phyloP scores from a whole-genome alignment of 1,140 invertebrate genomes.

The Camponotus vicinus region DNA sequence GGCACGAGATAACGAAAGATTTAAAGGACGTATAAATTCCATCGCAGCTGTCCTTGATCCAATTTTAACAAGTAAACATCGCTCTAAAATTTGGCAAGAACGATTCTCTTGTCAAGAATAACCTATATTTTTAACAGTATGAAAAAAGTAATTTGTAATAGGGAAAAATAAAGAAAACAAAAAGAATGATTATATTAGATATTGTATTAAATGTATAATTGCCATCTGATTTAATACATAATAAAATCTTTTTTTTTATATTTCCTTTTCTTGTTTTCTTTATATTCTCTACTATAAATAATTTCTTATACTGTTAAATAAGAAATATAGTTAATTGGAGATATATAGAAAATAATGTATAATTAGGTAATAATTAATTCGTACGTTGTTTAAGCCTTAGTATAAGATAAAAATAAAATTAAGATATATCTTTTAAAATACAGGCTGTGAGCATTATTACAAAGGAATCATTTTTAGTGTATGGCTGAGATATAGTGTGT shows the following conservation, averaged over 20 bases:
- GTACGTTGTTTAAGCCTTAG: too few relatives aligned
- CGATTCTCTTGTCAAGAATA: constrained; percentile 80
- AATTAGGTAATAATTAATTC: too few relatives aligned
- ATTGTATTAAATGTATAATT: constrained; percentile 17
- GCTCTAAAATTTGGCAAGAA: constrained; percentile 86
- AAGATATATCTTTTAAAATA: constrained; percentile 40
- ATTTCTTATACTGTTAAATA: too few relatives aligned
- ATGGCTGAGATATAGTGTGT: neutral
- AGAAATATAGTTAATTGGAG: too few relatives aligned
- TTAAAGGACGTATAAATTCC: constrained; percentile 85
- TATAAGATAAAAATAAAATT: constrained; percentile 6
- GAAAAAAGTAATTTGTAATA: constrained; percentile 37
- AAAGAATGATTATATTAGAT: neutral
- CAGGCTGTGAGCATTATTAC: constrained; percentile 57
- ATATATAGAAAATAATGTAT: too few relatives aligned
- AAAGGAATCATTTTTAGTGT: neutral
- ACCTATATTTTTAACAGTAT: constrained; percentile 2
- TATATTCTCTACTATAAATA: too few relatives aligned
- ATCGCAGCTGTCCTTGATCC: constrained; percentile 84
- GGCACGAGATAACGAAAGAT: constrained; percentile 88
- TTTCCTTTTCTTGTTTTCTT: too few relatives aligned
- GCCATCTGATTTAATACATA: too few relatives aligned
- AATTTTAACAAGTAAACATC: constrained; percentile 86
- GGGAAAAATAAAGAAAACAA: neutral
- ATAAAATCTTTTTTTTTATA: too few relatives aligned